These are phyloP conservation scores for Drosophila insularis DNA, from an alignment of 1,140 invertebrate species.

Conservation along the genomic window DNA sequence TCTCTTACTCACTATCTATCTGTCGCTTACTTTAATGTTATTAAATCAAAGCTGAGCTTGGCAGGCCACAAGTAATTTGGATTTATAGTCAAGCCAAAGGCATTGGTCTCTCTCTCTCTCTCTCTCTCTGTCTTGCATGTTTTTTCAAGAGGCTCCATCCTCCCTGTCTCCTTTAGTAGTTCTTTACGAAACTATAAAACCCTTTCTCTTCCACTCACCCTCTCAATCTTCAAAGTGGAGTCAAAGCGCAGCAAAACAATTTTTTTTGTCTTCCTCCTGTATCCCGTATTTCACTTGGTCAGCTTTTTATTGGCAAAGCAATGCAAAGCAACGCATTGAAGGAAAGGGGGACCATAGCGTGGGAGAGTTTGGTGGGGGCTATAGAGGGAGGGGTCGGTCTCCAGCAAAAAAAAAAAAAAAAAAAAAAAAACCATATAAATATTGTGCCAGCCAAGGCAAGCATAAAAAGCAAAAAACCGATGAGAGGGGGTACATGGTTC, in stretches of 20 bases:
- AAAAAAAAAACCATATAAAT: slow-evolving; percentile 19
- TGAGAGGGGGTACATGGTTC: neutral
- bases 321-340: slow-evolving; percentile 28
- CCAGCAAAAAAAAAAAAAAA: neutral
- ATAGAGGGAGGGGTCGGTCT: neutral
- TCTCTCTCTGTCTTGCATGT: no score
- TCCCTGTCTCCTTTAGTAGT: neutral
- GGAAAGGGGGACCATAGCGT: neutral
- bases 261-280: slow-evolving; percentile 11
- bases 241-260: slow-evolving; percentile 44
- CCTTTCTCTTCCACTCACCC: neutral
- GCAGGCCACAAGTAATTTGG: slow-evolving; percentile 60
- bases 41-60: slow-evolving; percentile 55
- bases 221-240: slow-evolving; percentile 13
- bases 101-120: neutral
- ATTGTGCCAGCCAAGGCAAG: slow-evolving; percentile 21
- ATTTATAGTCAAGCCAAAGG: slow-evolving; percentile 47
- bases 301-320: slow-evolving; percentile 58
- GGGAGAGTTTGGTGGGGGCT: neutral
- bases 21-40: slow-evolving; percentile 50
- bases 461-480: neutral
- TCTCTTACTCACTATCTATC: neutral
- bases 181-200: neutral
- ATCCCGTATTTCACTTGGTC: slow-evolving; percentile 43
- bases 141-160: neutral